phyloP scores from a whole-genome alignment of 2,888 invertebrate genomes.

The Ctenicera cuprea region DNA sequence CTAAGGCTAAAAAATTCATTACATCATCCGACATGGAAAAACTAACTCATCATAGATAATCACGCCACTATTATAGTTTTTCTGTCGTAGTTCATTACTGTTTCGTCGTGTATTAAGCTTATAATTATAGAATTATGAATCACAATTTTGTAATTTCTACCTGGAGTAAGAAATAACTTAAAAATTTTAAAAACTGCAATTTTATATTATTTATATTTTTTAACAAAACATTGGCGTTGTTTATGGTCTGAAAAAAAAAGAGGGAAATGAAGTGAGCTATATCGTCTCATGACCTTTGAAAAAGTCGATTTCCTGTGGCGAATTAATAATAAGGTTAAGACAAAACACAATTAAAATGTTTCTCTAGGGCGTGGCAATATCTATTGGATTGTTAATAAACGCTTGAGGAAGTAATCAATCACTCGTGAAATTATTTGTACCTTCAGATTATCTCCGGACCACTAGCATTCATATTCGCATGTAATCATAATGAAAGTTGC shows the following conservation, averaged over 20 bases:
- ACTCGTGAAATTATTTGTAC: conserved; percentile 3
- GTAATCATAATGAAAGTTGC: neutral
- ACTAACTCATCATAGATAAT: neutral
- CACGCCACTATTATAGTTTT: no score
- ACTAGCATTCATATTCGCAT: neutral
- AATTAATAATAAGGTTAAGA: neutral
- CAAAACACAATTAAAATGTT: conserved; percentile 5
- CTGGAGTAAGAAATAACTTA: no score
- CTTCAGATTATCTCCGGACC: conserved; percentile 1
- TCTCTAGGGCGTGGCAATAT: neutral
- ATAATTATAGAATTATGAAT: no score
- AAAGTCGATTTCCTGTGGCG: neutral
- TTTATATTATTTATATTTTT: no score
- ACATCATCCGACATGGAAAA: neutral
- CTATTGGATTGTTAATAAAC: neutral
- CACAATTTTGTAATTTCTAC: no score
- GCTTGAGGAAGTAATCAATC: conserved; percentile 21
- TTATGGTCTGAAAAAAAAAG: no score
- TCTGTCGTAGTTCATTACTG: no score
- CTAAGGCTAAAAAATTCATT: conserved; percentile 3
- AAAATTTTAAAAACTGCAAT: no score
- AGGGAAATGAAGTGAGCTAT: no score
- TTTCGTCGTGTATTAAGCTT: no score
- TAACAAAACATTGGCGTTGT: no score
- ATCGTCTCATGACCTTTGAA: no score